A percentile compares a stretch with the other conserved stretches of the same genome.
Evolutionary conservation across 2,113 vertebrate species (phyloP).

Genomic region (Struthio camelus): DNA sequence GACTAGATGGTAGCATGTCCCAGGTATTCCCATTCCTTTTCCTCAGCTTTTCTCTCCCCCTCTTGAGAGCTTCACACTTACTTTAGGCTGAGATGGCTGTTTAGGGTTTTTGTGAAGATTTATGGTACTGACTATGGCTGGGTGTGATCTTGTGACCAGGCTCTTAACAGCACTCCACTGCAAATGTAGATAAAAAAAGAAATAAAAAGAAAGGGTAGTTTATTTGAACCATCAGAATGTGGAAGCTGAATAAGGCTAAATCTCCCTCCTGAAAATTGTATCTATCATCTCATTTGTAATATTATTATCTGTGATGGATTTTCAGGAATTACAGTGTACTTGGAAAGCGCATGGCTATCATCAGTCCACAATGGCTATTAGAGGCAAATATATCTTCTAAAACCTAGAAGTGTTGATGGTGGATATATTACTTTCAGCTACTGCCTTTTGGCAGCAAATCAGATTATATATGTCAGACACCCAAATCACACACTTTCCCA

Average conservation of each 20-base stretch:
- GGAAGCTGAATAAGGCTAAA: neutral
- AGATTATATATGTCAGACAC: conserved; percentile 15
- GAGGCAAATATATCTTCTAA: neutral
- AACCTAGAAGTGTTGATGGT: conserved; percentile 20
- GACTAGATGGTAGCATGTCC: neutral
- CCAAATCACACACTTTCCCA: conserved; percentile 12
- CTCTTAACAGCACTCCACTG: neutral
- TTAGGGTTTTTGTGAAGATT: neutral
- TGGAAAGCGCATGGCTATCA: neutral
- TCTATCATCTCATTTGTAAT: neutral
- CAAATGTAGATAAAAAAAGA: neutral
- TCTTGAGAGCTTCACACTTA: neutral
- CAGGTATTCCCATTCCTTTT: neutral
- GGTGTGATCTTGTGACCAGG: neutral
- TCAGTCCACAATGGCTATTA: neutral
- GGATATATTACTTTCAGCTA: neutral
- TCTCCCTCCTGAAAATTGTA: neutral
- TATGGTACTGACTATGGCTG: accelerated
- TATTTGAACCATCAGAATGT: neutral
- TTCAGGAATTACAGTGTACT: neutral
- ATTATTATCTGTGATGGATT: neutral
- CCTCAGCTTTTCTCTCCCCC: neutral
- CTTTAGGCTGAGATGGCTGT: neutral
- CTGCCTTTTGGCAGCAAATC: conserved; percentile 32
- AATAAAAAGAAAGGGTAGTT: neutral